Percentiles rank a stretch among this genome's conserved stretches.
These are phyloP conservation scores for Spilarctia lutea DNA, from an alignment of 2,888 invertebrate species.

Conservation along the genomic window DNA sequence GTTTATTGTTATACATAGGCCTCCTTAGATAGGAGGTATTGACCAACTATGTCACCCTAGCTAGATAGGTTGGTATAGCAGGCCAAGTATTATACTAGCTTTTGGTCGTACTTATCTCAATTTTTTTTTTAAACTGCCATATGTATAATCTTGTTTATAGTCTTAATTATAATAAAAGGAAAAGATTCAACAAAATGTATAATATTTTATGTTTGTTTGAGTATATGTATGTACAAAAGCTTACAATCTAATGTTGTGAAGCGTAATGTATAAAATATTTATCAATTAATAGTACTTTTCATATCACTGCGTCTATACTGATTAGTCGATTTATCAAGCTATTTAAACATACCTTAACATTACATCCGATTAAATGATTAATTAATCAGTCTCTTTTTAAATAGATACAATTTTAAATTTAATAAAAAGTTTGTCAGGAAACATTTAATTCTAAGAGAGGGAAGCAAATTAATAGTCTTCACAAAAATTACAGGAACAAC, in stretches of 20 bases:
- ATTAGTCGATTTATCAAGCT: not conserved
- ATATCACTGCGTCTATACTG: not conserved
- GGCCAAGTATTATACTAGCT: no score
- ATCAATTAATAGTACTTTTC: not conserved
- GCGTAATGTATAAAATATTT: not conserved
- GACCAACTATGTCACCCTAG: no score
- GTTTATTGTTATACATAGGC: no score
- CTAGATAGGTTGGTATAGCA: no score
- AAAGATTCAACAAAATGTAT: not conserved
- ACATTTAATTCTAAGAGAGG: no score
- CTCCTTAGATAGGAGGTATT: no score
- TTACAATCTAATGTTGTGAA: not conserved
- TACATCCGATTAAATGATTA: not conserved
- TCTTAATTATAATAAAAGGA: not conserved
- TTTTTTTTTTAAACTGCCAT: not conserved
- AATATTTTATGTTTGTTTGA: not conserved
- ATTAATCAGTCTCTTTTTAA: not conserved
- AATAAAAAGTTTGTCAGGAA: not conserved
- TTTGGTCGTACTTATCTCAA: no score
- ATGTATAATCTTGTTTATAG: not conserved
- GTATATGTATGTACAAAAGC: not conserved
- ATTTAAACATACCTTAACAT: not conserved
- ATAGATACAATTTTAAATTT: not conserved
- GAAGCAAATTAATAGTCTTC: no score
- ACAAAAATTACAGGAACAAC: not conserved